These are phyloP conservation scores for Sciurus carolinensis DNA, from an alignment of 2,797 vertebrate species.

Conservation along the genomic window DNA sequence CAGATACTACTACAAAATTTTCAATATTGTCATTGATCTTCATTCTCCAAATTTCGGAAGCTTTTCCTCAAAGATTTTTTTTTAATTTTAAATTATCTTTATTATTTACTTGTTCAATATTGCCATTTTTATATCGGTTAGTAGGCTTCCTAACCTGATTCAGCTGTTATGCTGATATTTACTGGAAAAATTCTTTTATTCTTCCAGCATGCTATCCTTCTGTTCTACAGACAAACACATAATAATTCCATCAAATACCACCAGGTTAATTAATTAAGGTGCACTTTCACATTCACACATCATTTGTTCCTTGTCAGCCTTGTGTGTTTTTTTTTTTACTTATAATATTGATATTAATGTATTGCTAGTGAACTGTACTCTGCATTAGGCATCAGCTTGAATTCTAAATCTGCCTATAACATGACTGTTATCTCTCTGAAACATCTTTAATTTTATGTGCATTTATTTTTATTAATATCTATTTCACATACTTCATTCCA, in stretches of 20 bases:
- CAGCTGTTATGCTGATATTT: not conserved
- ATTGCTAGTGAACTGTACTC: not conserved
- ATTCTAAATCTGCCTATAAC: not conserved
- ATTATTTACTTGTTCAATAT: not conserved
- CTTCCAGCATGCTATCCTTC: not conserved
- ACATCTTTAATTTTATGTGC: not conserved
- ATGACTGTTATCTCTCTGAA: conserved; percentile 31
- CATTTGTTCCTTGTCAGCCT: not conserved
- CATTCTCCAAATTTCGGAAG: not conserved
- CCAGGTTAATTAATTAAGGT: not conserved
- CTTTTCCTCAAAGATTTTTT: not conserved
- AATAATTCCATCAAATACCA: not conserved
- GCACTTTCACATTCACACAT: not conserved
- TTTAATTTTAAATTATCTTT: not conserved
- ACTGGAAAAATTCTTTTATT: not conserved
- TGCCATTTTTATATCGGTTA: not conserved
- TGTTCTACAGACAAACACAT: not conserved
- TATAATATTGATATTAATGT: not conserved
- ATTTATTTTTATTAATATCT: not conserved
- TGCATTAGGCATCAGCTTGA: not conserved
- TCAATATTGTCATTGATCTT: not conserved
- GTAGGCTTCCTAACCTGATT: not conserved
- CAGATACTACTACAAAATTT: not conserved
- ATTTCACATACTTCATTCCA: not conserved
- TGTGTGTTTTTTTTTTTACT: not conserved